Evolutionary conservation across 2,113 vertebrate genomes (phyloP), one percentile per base, ranked within the genome.

Genomic region (Hippocampus abdominalis): DNA sequence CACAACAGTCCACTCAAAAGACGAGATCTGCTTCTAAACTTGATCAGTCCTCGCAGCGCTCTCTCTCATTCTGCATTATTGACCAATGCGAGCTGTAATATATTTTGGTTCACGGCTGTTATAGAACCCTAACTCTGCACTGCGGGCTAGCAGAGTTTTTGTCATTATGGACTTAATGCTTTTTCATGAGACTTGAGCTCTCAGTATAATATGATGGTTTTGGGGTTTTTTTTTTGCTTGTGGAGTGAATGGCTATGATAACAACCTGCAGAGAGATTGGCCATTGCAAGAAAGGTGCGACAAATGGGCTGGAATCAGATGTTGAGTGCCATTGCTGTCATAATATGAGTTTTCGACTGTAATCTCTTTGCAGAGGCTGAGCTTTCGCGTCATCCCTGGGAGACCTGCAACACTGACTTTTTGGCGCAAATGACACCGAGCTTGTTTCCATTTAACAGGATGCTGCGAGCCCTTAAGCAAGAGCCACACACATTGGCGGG

Each of bases 1-100:
- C 20, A n/a, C 79, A 82, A 74, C 73, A 70, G 74, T 71, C 64
- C 63, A 67, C 66, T 74, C 42, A 63, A 60, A 78, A 80, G 69
- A 79, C 72, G 70, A 68, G 66, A 72, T 81, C 53, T 70, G 83
- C 75, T 73, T 80, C 80, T 89, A 76, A 84, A 88, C 82, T 82
- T 84, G 73, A 87, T 88, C 84, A 77, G 74, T 72, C 84, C 76
- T 77, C 84, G 68, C 75, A 78, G 81, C 72, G 77, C 84, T 81
- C 69, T 73, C 66, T 74, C 60, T 75, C 39, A 42, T 42, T 64
- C 66, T 82, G 61, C 75, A 70, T 83, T 83, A 85, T 75, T 76
- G 77, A 82, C 81, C 81, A 68, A 49, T 64, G 66, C 80, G 73
- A 81, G 74, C 86, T 80, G 68, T 73, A 73, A 80, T 84, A 71